Evolutionary conservation across 2,888 invertebrate genomes (phyloP), one percentile per base, ranked within the genome.

Genomic region (Lasiommata megera): DNA sequence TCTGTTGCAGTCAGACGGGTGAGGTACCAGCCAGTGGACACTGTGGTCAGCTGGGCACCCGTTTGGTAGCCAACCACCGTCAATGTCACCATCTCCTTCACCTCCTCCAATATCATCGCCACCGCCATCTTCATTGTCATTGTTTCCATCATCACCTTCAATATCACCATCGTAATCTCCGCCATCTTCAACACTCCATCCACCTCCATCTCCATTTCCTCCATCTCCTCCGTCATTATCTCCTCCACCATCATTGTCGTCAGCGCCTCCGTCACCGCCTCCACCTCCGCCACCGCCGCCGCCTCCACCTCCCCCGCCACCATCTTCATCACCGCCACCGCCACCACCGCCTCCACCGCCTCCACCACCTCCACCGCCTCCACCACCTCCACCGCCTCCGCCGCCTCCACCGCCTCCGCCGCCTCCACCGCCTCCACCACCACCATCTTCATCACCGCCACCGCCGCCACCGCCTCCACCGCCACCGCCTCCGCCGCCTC

Each of bases 1-100:
- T 47, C 82, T 84, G 58, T 80, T 79, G 46, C 88, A 86, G 41
- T 82, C 80, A 0, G 63, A 71, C 0, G 72, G 74, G 51, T 87
- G 82, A 0, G 80, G 61, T 16, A 65, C 52, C 37, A 64, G 54
- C 41, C 62, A 52, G 54, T 68, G 62, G 34, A 66, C 40, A 11
- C 52, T 58, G 17, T 60, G 54, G 36, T 63, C 61, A 14, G 57
- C 55, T 9, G 62, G 63, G n/a, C 61, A 61, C 1, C 60, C 57
- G 14, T 60, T 60, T 6, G 57, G 54, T 7, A 44, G 16, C 52
- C 52, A 57, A 5, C n/a, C 17, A 3, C 41, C 50, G 6, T 36
- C 36, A 12, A 17, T 54, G 14, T 23, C 18, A 1, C 43, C 46
- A 3, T 31, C 46, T 6, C 47, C 56, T 0, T 50, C 61, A 17